A percentile compares a stretch with the other conserved stretches of the same genome.
Evolutionary conservation across 2,888 invertebrate genomes (phyloP).

Genomic region (Heliconius charithonia): DNA sequence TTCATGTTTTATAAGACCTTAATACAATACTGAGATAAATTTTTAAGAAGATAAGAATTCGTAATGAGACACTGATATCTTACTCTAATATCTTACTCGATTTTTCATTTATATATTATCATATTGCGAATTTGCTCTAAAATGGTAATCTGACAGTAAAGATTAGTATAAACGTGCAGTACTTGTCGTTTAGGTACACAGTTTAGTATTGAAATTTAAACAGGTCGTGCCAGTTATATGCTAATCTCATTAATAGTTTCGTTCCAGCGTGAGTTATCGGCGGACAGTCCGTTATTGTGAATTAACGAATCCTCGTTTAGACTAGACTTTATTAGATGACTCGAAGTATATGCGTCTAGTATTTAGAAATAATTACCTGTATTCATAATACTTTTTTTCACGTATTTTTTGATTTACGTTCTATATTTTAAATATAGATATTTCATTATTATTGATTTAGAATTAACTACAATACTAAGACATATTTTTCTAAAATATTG

Average conservation of each 20-base stretch:
- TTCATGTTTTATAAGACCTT: neutral
- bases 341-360: neutral
- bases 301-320: constrained; percentile 31
- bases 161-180: constrained; percentile 29
- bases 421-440: no score
- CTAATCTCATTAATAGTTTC: constrained; percentile 50
- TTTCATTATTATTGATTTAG: no score
- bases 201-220: constrained; percentile 51
- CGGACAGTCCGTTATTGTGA: constrained; percentile 34
- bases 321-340: neutral
- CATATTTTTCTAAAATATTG: no score
- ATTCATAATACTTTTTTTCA: neutral
- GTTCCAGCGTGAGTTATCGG: constrained; percentile 51
- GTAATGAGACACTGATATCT: neutral
- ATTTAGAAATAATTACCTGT: neutral
- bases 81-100: no score
- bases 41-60: neutral
- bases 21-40: neutral
- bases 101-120: neutral
- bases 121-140: constrained; percentile 11
- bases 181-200: constrained; percentile 13
- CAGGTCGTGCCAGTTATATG: constrained; percentile 57
- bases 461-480: no score
- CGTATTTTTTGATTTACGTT: neutral
- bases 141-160: neutral